Conservation (phyloP, 1,140 invertebrate genomes). For the Catajapyx aquilonaris region DNA sequence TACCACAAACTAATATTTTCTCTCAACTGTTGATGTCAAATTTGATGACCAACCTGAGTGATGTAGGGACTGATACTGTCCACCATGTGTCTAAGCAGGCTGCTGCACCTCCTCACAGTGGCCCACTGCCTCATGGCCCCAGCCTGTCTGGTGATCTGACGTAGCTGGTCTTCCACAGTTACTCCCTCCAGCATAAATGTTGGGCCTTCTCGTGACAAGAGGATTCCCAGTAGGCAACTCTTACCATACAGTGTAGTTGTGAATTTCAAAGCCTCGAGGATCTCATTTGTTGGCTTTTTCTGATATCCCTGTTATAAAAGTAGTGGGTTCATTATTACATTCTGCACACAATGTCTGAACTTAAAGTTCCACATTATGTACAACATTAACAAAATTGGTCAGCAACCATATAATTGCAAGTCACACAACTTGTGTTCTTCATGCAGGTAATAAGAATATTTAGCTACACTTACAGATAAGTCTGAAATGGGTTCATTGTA, state of each 20-base stretch:
- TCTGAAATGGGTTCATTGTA: constrained; percentile 40
- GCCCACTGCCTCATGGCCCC: constrained; percentile 28
- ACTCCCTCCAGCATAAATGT: constrained; percentile 44
- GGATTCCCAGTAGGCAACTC: constrained; percentile 63
- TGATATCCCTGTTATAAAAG: constrained; percentile 20
- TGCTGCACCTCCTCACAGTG: constrained; percentile 32
- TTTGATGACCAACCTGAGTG: too few relatives aligned
- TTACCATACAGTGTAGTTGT: constrained; percentile 52
- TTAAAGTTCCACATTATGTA: constrained; percentile 6
- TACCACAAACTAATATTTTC: too few relatives aligned
- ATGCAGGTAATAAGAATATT: constrained; percentile 6
- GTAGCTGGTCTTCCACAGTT: constrained; percentile 12
- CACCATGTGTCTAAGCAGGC: constrained; percentile 30
- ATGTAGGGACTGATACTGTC: constrained; percentile 38
- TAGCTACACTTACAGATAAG: constrained; percentile 27
- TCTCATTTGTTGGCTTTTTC: constrained; percentile 41
- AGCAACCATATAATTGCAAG: constrained; percentile 1
- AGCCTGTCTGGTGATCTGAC: constrained; percentile 13
- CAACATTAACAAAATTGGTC: constrained; percentile 3
- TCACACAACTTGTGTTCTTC: background rate
- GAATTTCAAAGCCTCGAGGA: constrained; percentile 44
- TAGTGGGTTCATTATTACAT: background rate
- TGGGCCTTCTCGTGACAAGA: constrained; percentile 60
- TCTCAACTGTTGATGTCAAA: too few relatives aligned
- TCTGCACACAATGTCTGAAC: constrained; percentile 2